Percentiles rank a stretch among this genome's conserved stretches.
phyloP scores from a whole-genome alignment of 2,888 invertebrate genomes.

The Caenorhabditis sinica region DNA sequence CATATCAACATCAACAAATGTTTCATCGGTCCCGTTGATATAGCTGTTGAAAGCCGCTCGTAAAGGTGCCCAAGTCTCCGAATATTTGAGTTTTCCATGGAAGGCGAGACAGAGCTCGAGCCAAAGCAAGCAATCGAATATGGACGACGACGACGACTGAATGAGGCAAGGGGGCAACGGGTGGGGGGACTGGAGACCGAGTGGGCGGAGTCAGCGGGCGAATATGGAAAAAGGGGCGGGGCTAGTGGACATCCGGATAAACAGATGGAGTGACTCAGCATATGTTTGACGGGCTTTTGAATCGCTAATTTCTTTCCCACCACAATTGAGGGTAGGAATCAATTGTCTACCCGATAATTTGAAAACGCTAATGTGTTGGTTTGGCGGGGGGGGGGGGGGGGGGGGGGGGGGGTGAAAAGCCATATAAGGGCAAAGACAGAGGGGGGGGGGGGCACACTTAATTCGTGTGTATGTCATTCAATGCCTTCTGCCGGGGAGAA shows the following conservation, averaged over 20 bases:
- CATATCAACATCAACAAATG: conserved; percentile 45
- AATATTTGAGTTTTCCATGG: not conserved
- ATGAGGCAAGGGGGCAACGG: not conserved
- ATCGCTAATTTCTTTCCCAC: not conserved
- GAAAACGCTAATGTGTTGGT: no score
- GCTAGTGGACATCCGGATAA: not conserved
- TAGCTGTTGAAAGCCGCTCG: conserved; percentile 50
- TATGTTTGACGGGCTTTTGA: not conserved
- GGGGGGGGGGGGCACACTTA: not conserved
- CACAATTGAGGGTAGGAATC: not conserved
- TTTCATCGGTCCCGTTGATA: conserved; percentile 39
- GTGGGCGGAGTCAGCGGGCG: not conserved
- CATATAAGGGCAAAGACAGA: no score
- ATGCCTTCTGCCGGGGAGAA: not conserved
- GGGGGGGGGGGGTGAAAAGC: no score
- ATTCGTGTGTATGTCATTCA: conserved; percentile 16
- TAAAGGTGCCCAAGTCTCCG: conserved; percentile 18
- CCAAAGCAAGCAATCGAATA: conserved; percentile 7
- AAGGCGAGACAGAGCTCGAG: not conserved
- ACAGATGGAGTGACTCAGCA: not conserved
- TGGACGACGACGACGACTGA: not conserved
- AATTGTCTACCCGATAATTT: no score
- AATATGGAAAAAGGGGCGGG: no score
- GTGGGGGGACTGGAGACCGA: not conserved
- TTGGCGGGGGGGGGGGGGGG: no score